Conservation (phyloP, 2,888 invertebrate species). For the Chouioia cunea region DNA sequence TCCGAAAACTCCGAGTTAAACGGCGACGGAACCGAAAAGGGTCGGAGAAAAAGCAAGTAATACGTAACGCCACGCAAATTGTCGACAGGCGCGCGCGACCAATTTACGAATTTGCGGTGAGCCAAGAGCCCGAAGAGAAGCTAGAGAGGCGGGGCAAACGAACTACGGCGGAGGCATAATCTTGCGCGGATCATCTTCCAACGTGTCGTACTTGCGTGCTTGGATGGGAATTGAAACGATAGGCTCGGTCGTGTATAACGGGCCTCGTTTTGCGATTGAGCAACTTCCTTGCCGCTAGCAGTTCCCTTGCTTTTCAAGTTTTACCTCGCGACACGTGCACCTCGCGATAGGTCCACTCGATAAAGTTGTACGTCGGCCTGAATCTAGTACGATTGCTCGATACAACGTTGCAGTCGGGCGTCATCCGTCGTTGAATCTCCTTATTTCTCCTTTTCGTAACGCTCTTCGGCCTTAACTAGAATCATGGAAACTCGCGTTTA, state of each 20-base stretch:
- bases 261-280: neutral
- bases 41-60: no score
- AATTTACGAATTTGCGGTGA: conserved; percentile 15
- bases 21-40: no score
- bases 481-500: no score
- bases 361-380: neutral
- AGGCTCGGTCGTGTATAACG: conserved; percentile 11
- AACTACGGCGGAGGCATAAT: conserved; percentile 5
- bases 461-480: no score
- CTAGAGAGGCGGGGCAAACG: neutral
- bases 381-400: conserved; percentile 4
- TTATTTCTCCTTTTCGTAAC: no score
- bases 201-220: neutral
- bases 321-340: neutral
- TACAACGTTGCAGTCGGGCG: neutral
- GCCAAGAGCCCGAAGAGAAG: conserved; percentile 8
- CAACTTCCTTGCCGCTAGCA: neutral
- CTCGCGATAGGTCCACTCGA: neutral
- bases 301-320: neutral
- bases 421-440: no score
- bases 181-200: neutral
- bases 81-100: neutral
- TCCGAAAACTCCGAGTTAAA: no score
- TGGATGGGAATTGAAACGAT: conserved; percentile 25
- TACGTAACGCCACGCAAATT: neutral